A percentile compares a stretch with the other conserved stretches of the same genome.
Evolutionary conservation across 2,797 vertebrate genomes (phyloP).

Genomic region (Pagetopsis macropterus): DNA sequence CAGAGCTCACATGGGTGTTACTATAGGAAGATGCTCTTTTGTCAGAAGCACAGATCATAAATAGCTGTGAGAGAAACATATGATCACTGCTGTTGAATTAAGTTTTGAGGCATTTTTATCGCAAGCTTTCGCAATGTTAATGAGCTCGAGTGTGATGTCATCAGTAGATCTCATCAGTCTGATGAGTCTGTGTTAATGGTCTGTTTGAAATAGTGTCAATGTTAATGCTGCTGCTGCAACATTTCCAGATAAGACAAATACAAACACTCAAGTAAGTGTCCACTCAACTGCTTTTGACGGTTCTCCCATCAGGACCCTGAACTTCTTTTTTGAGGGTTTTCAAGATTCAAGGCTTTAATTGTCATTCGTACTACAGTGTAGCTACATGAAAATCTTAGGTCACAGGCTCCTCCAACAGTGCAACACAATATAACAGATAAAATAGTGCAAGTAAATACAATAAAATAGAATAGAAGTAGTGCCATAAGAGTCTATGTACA

Average conservation of each 20-base stretch:
- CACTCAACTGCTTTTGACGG: constrained; percentile 1
- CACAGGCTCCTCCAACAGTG: too few species aligned
- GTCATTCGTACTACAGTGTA: too few species aligned
- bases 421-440: too few species aligned
- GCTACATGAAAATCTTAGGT: too few species aligned
- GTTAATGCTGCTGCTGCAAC: constrained; percentile 52
- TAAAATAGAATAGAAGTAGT: too few species aligned
- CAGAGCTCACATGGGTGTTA: background rate
- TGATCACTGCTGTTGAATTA: constrained; percentile 11
- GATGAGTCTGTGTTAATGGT: constrained; percentile 39
- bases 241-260: constrained; percentile 55
- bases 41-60: background rate
- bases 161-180: constrained; percentile 6
- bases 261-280: constrained; percentile 33
- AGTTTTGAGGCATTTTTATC: constrained; percentile 17
- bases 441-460: too few species aligned
- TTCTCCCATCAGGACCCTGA: background rate
- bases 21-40: background rate
- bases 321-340: background rate
- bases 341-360: too few species aligned
- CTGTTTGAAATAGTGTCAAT: constrained; percentile 59
- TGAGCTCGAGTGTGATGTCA: background rate
- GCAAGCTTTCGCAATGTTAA: constrained; percentile 14
- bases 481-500: too few species aligned
- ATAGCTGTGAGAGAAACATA: background rate